Evolutionary conservation across 2,113 vertebrate genomes (phyloP), one percentile per base, ranked within the genome.

Genomic region (Tetrao urogallus): DNA sequence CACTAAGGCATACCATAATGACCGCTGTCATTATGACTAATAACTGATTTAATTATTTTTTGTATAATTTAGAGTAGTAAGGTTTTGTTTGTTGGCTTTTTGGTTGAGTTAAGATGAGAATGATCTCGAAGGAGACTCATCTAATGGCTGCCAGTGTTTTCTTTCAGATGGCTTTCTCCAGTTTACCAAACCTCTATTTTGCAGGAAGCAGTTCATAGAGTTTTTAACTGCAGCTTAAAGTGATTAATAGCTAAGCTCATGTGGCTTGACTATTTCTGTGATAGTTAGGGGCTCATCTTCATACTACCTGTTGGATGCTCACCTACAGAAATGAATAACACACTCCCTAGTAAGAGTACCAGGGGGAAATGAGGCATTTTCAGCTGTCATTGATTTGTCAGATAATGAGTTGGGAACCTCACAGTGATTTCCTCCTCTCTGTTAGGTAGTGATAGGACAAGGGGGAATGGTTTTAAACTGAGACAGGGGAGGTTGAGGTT

Each of bases 101-200:
- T 70, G 18, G 88, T n/a, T 7, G 56, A 80, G 52, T 88, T 76
- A 78, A 88, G 82, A 82, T 67, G 69, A 88, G 88, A 74, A 77
- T 17, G 65, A 82, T 61, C 94, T 91, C 92, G 30, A 67, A 90
- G 93, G 90, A 91, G 91, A 90, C 86, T 88, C 86, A 82, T 71
- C 43, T 83, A 78, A 14, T 65, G 77, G 60, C 56, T 67, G 63
- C 67, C 93, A 94, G 88, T 74, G 71, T 83, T 94, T 86, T 20
- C 90, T 78, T 75, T 83, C 58, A 90, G 73, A 90, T 77, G 82
- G 88, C 82, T 56, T 91, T 87, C 91, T 11, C 50, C 67, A 83
- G 25, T 60, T 90, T 89, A 79, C 82, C 50, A 43, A 38, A 48
- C 45, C 56, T 80, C 77, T 64, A 42, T 86, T 91, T 74, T 28